Evolutionary conservation across 2,888 invertebrate species (phyloP).

Genomic region (Noctua janthe): DNA sequence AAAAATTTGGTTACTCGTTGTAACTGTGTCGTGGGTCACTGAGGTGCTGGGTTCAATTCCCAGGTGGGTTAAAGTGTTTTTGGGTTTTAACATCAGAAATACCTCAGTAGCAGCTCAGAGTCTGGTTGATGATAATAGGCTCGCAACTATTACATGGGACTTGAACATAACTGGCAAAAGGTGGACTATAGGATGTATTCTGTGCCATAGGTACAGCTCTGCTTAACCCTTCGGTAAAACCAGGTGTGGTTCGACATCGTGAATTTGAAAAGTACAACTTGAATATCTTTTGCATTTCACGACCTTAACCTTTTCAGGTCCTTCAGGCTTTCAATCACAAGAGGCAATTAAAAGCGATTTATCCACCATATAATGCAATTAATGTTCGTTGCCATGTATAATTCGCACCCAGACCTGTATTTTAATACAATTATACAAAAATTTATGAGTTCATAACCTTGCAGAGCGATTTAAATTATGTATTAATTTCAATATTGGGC

Average conservation of each 20-base stretch:
- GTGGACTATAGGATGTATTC: neutral
- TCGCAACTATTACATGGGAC: neutral
- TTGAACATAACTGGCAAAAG: neutral
- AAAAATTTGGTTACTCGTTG: neutral
- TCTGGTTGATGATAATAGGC: neutral
- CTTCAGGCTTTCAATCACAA: conserved; percentile 7
- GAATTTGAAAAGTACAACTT: neutral
- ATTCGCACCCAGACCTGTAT: conserved; percentile 24
- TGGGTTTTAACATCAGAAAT: neutral
- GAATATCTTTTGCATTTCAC: neutral
- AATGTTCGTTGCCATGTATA: conserved; percentile 33
- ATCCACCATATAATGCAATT: conserved; percentile 28
- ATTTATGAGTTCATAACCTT: conserved; percentile 41
- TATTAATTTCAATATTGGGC: conserved; percentile 36
- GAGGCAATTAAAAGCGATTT: conserved; percentile 33
- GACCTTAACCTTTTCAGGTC: neutral
- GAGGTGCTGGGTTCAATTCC: neutral
- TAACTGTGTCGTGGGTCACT: neutral
- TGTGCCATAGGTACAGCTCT: neutral
- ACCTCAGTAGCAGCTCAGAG: neutral
- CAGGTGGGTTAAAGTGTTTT: too few species aligned
- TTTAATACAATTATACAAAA: conserved; percentile 32
- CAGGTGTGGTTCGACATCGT: neutral
- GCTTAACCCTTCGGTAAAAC: neutral
- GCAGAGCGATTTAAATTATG: conserved; percentile 41